Conservation (phyloP, 2,888 invertebrate species). For the Noctua comes region DNA sequence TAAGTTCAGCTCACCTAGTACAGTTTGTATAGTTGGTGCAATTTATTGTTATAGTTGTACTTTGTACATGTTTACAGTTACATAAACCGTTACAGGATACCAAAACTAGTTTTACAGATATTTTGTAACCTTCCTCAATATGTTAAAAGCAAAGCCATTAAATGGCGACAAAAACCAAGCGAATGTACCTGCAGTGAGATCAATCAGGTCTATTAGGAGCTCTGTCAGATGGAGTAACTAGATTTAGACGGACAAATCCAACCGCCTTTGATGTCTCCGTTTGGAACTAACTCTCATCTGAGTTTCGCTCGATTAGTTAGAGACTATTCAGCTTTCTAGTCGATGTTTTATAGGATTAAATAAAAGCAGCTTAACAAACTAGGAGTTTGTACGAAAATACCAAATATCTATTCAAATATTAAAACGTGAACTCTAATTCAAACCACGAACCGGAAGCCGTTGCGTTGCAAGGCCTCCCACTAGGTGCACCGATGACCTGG, state of each 20-base stretch:
- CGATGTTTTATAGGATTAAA: not conserved
- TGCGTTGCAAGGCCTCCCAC: too few relatives aligned
- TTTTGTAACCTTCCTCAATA: not conserved
- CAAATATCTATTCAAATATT: not conserved
- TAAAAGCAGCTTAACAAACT: not conserved
- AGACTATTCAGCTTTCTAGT: not conserved
- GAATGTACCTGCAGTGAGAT: not conserved
- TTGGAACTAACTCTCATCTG: not conserved
- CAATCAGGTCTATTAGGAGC: constrained; percentile 9
- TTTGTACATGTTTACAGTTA: not conserved
- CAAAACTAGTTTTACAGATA: not conserved
- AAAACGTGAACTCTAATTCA: not conserved
- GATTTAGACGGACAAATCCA: constrained; percentile 6
- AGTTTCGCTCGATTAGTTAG: not conserved
- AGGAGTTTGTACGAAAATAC: not conserved
- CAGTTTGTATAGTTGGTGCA: too few relatives aligned
- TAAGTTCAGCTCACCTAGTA: constrained; percentile 20
- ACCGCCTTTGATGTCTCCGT: not conserved
- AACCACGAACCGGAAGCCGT: too few relatives aligned
- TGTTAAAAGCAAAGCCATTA: not conserved
- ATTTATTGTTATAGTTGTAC: not conserved
- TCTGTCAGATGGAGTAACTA: not conserved
- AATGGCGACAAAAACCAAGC: not conserved
- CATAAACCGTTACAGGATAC: not conserved
- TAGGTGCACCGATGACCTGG: too few relatives aligned